Evolutionary conservation across 2,888 invertebrate species (phyloP).

Genomic region (Drosophila tripunctata): DNA sequence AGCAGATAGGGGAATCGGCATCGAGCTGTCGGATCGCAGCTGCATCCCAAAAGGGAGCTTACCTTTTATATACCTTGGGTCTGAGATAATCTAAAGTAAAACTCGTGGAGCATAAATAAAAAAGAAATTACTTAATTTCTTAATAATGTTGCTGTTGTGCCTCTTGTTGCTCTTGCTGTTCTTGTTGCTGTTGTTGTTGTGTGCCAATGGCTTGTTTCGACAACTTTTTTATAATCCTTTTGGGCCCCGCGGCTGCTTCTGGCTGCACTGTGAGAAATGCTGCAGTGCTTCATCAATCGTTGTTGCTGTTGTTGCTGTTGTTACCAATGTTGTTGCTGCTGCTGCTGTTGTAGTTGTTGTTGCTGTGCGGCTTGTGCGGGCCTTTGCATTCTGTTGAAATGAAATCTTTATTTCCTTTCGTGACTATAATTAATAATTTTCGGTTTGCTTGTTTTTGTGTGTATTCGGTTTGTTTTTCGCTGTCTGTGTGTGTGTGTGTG

Average conservation of each 20-base stretch:
- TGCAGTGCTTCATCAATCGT: conserved; percentile 59
- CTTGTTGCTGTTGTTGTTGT: conserved; percentile 38
- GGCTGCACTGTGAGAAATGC: conserved; percentile 71
- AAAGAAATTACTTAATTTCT: conserved; percentile 80
- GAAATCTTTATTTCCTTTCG: conserved; percentile 82
- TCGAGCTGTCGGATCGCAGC: conserved; percentile 54
- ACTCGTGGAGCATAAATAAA: conserved; percentile 79
- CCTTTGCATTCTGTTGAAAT: conserved; percentile 80
- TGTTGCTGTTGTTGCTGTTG: conserved; percentile 17
- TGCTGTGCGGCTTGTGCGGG: conserved; percentile 49
- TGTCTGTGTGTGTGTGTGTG: conserved; percentile 32
- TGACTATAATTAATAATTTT: conserved; percentile 83
- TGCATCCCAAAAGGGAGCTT: conserved; percentile 68
- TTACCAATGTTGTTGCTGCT: conserved; percentile 13
- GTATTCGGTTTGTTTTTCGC: conserved; percentile 24
- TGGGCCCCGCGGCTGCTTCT: conserved; percentile 60
- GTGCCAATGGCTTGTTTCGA: conserved; percentile 75
- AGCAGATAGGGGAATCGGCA: conserved; percentile 14
- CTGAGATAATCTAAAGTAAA: conserved; percentile 77
- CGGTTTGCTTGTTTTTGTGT: conserved; percentile 56
- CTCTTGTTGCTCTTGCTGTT: conserved; percentile 22
- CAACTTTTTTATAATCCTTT: conserved; percentile 79
- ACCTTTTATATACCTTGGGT: conserved; percentile 66
- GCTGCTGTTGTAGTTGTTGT: conserved; percentile 23
- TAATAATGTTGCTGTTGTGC: conserved; percentile 79